Percentiles rank a stretch among this genome's conserved stretches.
Conservation (phyloP, 2,888 invertebrate genomes). For the Achlya flavicornis region DNA sequence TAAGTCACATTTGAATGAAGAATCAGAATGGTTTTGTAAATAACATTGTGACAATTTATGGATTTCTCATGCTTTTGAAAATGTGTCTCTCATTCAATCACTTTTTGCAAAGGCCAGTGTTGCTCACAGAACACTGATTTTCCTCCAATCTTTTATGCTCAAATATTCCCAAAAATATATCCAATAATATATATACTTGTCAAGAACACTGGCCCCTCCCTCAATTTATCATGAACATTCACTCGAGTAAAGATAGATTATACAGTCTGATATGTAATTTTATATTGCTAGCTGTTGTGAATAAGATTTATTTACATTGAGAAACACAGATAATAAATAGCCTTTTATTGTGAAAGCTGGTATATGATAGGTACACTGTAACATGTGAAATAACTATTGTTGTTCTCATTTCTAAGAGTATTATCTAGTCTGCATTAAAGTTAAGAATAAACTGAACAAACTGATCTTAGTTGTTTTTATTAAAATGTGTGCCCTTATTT, state of each 20-base stretch:
- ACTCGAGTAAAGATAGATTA: constrained; percentile 34
- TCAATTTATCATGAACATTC: constrained; percentile 25
- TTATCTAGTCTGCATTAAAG: constrained; percentile 84
- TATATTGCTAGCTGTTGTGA: constrained; percentile 83
- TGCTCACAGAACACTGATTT: constrained; percentile 12
- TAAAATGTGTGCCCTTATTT: neutral
- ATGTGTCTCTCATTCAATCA: neutral
- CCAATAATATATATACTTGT: constrained; percentile 18
- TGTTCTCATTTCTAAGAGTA: constrained; percentile 84
- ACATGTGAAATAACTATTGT: constrained; percentile 83
- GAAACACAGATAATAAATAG: constrained; percentile 81
- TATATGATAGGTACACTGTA: constrained; percentile 80
- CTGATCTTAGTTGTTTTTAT: constrained; percentile 58
- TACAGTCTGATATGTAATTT: constrained; percentile 79
- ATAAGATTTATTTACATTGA: constrained; percentile 82
- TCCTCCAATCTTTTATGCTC: constrained; percentile 28
- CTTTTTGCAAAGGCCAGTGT: neutral
- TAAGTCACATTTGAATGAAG: neutral
- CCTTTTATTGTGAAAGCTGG: constrained; percentile 81
- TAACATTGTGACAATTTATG: neutral
- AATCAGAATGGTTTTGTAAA: neutral
- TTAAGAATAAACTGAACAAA: constrained; percentile 83
- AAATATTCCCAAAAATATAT: constrained; percentile 6
- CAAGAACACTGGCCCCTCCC: constrained; percentile 48
- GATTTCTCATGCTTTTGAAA: neutral